These are phyloP conservation scores for Xanthorhoe designata DNA, from an alignment of 2,888 invertebrate species.

Conservation along the genomic window DNA sequence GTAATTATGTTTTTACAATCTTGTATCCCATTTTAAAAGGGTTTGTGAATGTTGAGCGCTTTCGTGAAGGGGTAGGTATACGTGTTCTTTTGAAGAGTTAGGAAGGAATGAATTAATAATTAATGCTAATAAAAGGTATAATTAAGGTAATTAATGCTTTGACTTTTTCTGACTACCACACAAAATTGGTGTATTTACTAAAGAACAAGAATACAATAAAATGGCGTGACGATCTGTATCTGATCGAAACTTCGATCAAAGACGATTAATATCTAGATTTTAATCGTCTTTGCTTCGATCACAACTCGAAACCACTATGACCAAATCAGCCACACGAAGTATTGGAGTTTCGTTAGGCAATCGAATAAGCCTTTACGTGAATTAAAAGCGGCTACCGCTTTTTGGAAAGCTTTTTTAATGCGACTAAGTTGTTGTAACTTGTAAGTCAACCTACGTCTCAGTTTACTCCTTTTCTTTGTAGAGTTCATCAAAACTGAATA, in stretches of 20 bases:
- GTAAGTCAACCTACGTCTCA: neutral
- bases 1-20: constrained; percentile 13
- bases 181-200: too few relatives aligned
- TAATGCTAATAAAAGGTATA: too few relatives aligned
- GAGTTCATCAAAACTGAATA: constrained; percentile 15
- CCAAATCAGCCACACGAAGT: too few relatives aligned
- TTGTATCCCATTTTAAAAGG: constrained; percentile 5
- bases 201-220: too few relatives aligned
- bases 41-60: neutral
- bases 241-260: too few relatives aligned
- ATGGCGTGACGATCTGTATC: too few relatives aligned
- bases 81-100: neutral
- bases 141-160: neutral
- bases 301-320: too few relatives aligned
- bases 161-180: neutral
- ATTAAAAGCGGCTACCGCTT: too few relatives aligned
- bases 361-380: too few relatives aligned
- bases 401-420: neutral
- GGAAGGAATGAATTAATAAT: neutral
- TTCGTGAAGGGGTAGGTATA: neutral
- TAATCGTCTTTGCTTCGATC: too few relatives aligned
- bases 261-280: too few relatives aligned
- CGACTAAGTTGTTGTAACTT: neutral
- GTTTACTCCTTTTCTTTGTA: constrained; percentile 5
- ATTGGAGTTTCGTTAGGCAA: too few relatives aligned